phyloP scores from a whole-genome alignment of 2,888 invertebrate genomes.

The Lepetodrilus schrolli region DNA sequence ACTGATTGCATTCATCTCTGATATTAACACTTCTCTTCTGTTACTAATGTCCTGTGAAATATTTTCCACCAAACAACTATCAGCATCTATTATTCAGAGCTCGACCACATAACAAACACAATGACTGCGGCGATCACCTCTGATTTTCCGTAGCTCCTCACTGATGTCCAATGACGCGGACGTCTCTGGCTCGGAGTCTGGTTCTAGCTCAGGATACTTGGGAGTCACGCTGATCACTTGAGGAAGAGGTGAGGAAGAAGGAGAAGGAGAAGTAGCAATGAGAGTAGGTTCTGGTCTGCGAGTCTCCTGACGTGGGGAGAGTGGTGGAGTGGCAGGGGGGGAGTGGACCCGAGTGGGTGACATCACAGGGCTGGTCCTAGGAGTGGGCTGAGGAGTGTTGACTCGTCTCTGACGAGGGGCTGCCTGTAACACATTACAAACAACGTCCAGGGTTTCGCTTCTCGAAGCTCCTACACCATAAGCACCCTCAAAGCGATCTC shows the following conservation, averaged over 20 bases:
- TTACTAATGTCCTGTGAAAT: no score
- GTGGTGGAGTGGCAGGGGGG: conserved; percentile 47
- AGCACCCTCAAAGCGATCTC: no score
- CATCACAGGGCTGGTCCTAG: conserved; percentile 51
- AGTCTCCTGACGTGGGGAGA: conserved; percentile 37
- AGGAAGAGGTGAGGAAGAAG: conserved; percentile 9
- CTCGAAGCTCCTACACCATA: no score
- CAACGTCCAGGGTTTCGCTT: no score
- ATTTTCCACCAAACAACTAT: no score
- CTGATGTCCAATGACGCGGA: conserved; percentile 62
- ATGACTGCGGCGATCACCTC: no score
- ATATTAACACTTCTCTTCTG: no score
- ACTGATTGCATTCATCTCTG: no score
- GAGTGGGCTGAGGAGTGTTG: conserved; percentile 51
- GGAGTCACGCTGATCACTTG: background rate
- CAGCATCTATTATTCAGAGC: no score
- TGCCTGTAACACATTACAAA: conserved; percentile 28
- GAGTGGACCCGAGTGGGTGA: conserved; percentile 28
- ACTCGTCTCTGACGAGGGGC: background rate
- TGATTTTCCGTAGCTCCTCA: conserved; percentile 57
- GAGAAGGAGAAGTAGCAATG: background rate
- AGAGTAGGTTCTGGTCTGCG: background rate
- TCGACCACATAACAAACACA: no score
- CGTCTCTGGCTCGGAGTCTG: conserved; percentile 61
- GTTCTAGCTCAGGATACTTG: conserved; percentile 18